These are phyloP conservation scores for Vimba vimba DNA, from an alignment of 2,113 vertebrate genomes.

Conservation along the genomic window DNA sequence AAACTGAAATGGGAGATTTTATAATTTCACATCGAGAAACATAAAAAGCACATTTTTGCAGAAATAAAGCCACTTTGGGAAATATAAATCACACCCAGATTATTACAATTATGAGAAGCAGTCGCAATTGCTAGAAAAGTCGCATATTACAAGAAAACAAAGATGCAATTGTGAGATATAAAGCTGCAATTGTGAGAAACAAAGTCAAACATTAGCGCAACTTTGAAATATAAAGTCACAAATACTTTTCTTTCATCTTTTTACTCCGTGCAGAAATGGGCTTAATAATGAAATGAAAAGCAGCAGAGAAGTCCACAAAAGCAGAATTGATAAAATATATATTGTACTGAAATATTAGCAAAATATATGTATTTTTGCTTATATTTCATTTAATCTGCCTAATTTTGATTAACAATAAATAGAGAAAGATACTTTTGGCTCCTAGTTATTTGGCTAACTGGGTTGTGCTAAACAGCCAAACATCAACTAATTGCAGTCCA, in stretches of 20 bases:
- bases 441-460: background rate
- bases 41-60: background rate
- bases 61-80: background rate
- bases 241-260: background rate
- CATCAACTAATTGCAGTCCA: background rate
- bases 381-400: background rate
- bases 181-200: background rate
- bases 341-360: background rate
- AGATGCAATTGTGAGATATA: background rate
- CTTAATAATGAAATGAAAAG: background rate
- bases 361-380: background rate
- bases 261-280: background rate
- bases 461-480: background rate
- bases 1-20: background rate
- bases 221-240: background rate
- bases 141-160: background rate
- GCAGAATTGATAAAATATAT: background rate
- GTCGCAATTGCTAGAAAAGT: background rate
- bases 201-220: background rate
- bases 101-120: background rate
- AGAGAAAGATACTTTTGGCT: background rate
- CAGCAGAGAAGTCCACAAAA: background rate
- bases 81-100: background rate
- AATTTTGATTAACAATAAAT: background rate
- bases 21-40: background rate